Evolutionary conservation across 2,797 vertebrate genomes (phyloP), one percentile per base, ranked within the genome.

Genomic region (Danio albolineatus): DNA sequence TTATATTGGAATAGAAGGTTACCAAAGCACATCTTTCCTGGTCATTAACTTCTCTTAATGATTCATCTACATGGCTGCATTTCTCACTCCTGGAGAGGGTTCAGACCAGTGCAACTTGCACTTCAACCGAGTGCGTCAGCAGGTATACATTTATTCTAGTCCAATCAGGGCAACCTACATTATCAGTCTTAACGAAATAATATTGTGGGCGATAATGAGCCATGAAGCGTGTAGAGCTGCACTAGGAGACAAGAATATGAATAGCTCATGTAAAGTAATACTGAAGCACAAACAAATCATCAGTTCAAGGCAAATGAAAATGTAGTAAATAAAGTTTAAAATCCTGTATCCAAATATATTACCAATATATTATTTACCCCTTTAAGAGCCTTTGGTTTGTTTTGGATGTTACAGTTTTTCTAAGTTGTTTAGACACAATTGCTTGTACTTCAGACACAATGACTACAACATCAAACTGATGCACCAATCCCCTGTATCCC

Each of bases 41-140:
- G 44, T 65, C 36, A 64, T 75, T 79, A 74, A 74, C 12, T 38
- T 60, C 78, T 70, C 38, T 28, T 84, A 80, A 84, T 82, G 4
- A 71, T 41, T 53, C 13, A 70, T 57, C 54, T 12, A 38, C 61
- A 65, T 66, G 53, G 10, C 39, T 75, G 64, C 61, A 79, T 82
- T 39, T 57, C 64, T 82, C 36, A 13, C 66, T 79, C 66, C 41
- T 38, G 54, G 80, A 72, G 60, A 79, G 28, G 28, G 28, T 28
- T 28, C 28, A 28, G 28, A 3, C 28, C 28, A 28, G 28, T 28
- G 3, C 28, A 28, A 16, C 49, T 54, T 54, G 39, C 38, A 8
- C 61, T 65, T n/a, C 41, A 49, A 19, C 28, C 13, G 43, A 60
- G 0, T 41, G 12, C 5, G 6, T 28, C 17, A 21, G 60, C 46